These are phyloP conservation scores for Hoplias malabaricus DNA, from an alignment of 2,113 vertebrate genomes.

Conservation along the genomic window DNA sequence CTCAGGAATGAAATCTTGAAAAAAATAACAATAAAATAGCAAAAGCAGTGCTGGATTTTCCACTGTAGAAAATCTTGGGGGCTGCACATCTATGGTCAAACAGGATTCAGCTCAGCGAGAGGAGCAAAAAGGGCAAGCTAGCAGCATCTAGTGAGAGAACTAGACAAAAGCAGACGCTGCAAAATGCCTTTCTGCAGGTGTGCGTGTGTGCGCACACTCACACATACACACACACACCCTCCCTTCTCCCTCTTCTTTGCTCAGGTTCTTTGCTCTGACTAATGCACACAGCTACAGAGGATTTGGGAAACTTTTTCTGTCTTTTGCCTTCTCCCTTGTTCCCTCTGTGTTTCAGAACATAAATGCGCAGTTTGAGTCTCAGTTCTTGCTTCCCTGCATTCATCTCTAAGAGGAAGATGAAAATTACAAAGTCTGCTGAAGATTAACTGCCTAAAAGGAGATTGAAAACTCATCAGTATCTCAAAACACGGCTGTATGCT, in stretches of 20 bases:
- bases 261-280: slow-evolving; percentile 43
- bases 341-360: slow-evolving; percentile 29
- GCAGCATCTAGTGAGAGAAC: slow-evolving; percentile 76
- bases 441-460: background rate
- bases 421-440: background rate
- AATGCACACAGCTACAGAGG: slow-evolving; percentile 34
- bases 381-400: background rate
- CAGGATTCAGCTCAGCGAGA: slow-evolving; percentile 42
- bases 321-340: slow-evolving; percentile 35
- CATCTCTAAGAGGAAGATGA: background rate
- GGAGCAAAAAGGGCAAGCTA: slow-evolving; percentile 70
- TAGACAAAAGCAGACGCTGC: slow-evolving; percentile 68
- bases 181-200: slow-evolving; percentile 46
- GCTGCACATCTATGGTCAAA: slow-evolving; percentile 37
- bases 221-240: slow-evolving; percentile 12
- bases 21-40: too few relatives aligned
- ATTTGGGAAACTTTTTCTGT: slow-evolving; percentile 38
- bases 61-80: background rate
- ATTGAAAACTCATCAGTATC: background rate
- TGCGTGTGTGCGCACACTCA: background rate
- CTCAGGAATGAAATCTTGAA: too few relatives aligned
- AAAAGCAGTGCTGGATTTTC: slow-evolving; percentile 9
- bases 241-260: slow-evolving; percentile 30
- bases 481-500: too few relatives aligned
- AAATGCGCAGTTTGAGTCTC: slow-evolving; percentile 29